Base-by-base conservation (phyloP, 2,888 invertebrate species). In the Sphaerophoria taeniata region DNA sequence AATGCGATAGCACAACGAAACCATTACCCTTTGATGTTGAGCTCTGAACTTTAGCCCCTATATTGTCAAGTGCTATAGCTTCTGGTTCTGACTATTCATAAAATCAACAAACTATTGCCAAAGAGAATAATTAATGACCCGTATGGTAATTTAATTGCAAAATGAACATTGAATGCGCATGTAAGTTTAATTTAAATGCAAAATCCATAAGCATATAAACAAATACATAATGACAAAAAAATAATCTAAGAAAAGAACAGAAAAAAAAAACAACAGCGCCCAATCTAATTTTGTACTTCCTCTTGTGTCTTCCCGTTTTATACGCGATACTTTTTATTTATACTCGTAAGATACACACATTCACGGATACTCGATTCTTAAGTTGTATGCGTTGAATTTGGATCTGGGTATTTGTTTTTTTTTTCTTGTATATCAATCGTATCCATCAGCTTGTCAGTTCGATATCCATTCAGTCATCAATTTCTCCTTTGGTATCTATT, bases 381-480 rank as follows among this genome's bases (percentile, higher is more conserved):
- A 49, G 6, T 16, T 63, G 67, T 74, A 16, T 67, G 56, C 36
- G 53, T 63, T 47, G 14, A 34, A 36, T n/a, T 63, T 51, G 34
- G 36, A 45, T 14, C 12, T 51, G 31, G 49, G 72, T 74, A 60
- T 76, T 74, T 36, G 63, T 39, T 80, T 80, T 24, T 24, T 24
- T 24, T 2, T 24, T 24, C 1, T 24, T 61, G 69, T 72, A 80
- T 85, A 85, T 85, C 84, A 85, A 76, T 85, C 76, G 76, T 72
- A 85, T 85, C 84, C 84, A 85, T 80, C 84, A 85, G 84, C 84
- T 80, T 85, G 84, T 85, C 84, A 85, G 80, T 85, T 80, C 84
- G 84, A 85, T 85, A 85, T 85, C 84, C 84, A 85, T 85, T 85
- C 84, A 85, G 84, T 85, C 84, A 85, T 85, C 84, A 85, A 85